Base-by-base conservation (phyloP, 2,797 vertebrate species). In the Lacerta agilis region DNA sequence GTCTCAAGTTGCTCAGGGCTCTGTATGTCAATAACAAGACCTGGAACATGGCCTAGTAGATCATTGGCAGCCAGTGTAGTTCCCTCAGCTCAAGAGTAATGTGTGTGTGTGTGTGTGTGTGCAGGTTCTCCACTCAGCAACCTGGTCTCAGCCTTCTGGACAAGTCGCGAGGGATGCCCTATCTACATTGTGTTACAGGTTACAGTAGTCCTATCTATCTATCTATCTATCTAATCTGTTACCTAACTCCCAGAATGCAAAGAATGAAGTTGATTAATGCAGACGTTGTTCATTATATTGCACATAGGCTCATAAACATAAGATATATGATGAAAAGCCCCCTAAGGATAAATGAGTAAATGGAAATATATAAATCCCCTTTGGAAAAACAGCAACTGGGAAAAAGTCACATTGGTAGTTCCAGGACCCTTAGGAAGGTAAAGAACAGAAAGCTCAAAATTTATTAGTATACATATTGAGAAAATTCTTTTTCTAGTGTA, bases 401-500 rank as follows among this genome's bases (percentile, higher is more conserved):
- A 41, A 20, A 69, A 88, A 58, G 8, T 3, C 29, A 83, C 41
- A 23, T 45, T 45, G 38, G 38, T 66, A 55, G 55, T 77, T 77
- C n/a, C 27, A 76, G 29, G 29, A 38, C 15, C 9, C 41, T 77
- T 55, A 41, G n/a, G 72, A 79, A 77, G 23, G 80, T 77, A 67
- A 33, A 66, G n/a, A 87, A 67, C 33, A 83, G 38, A 45, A 49
- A 82, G 49, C 77, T 83, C 41, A 49, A 73, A 75, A 77, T 41
- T 27, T 75, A 66, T 64, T 64, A 33, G 38, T 66, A 25, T 33
- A 8, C 18, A 36, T 61, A 10, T 25, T 45, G 41, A 73, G n/a
- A 18, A 17, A 2, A 11, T 25, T 29, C 9, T 72, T 72, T 18
- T 61, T 36, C 17, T 17, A 64, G 10, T 92, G 94, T 93, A 93